phyloP scores from a whole-genome alignment of 2,797 vertebrate genomes.

The Melanotaenia maccullochi region DNA sequence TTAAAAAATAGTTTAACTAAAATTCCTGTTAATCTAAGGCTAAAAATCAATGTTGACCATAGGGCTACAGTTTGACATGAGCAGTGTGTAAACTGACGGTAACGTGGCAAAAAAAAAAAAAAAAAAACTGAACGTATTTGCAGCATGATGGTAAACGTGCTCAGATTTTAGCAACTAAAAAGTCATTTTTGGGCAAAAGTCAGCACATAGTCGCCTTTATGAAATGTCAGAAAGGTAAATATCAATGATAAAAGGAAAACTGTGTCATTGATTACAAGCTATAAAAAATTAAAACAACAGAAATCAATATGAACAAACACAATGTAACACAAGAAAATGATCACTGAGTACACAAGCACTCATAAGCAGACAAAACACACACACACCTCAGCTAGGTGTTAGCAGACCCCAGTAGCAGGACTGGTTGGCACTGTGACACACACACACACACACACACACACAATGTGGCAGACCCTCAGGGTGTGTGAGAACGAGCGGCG shows the following conservation, averaged over 20 bases:
- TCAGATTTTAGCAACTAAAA: no score
- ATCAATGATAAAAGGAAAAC: no score
- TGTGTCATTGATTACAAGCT: not conserved
- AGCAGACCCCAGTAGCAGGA: slow-evolving; percentile 23
- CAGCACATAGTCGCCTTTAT: not conserved
- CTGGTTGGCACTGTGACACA: slow-evolving; percentile 41
- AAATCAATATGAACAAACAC: not conserved
- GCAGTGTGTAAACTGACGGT: no score
- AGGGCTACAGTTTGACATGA: no score
- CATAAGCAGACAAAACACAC: slow-evolving; percentile 11
- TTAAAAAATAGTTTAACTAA: no score
- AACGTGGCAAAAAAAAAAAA: no score
- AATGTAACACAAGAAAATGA: not conserved
- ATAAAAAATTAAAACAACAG: not conserved
- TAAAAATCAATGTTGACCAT: no score
- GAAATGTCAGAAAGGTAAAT: not conserved
- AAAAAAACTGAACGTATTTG: no score
- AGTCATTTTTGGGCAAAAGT: not conserved
- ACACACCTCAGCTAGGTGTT: slow-evolving; percentile 38
- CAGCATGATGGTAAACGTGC: no score
- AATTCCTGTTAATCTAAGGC: no score
- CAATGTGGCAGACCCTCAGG: slow-evolving; percentile 40
- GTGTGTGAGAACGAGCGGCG: slow-evolving; percentile 41
- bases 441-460: slow-evolving; percentile 45
- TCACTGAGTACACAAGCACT: slow-evolving; percentile 13